phyloP scores from a whole-genome alignment of 2,113 vertebrate genomes.

The Mastomys natalensis region DNA sequence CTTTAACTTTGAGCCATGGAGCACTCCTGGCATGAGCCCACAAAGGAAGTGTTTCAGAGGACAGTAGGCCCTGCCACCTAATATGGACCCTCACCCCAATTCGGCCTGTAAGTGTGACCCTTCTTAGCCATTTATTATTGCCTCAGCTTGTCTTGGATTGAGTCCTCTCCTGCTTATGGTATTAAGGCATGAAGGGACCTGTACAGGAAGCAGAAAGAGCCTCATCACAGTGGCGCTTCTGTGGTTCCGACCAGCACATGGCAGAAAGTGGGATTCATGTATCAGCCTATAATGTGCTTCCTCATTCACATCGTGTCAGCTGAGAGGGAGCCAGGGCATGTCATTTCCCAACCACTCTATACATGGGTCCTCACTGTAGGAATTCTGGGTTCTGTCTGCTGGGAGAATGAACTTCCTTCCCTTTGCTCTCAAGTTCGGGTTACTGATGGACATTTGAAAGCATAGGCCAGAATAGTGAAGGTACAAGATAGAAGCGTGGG shows the following conservation, averaged over 20 bases:
- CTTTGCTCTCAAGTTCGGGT: background rate
- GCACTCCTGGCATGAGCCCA: background rate
- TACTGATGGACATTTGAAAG: background rate
- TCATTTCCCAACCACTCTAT: background rate
- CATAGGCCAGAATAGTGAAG: background rate
- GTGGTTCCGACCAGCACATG: background rate
- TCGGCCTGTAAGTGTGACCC: background rate
- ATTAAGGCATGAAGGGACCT: rapidly evolving
- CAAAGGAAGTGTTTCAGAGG: background rate
- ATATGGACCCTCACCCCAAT: background rate
- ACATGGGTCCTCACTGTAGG: background rate
- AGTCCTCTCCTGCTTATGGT: background rate
- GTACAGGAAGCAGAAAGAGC: background rate
- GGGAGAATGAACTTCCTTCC: background rate
- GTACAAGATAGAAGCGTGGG: background rate
- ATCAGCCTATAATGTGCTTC: background rate
- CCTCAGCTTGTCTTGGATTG: background rate
- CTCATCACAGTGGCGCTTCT: rapidly evolving
- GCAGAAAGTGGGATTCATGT: background rate
- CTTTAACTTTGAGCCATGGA: background rate
- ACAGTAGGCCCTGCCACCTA: background rate
- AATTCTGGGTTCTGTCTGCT: background rate
- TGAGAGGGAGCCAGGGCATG: background rate
- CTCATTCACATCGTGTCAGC: background rate
- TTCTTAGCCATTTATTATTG: background rate